Percentiles rank a stretch among this genome's conserved stretches.
Conservation (phyloP, 2,113 vertebrate species). For the Bagarius yarrelli region DNA sequence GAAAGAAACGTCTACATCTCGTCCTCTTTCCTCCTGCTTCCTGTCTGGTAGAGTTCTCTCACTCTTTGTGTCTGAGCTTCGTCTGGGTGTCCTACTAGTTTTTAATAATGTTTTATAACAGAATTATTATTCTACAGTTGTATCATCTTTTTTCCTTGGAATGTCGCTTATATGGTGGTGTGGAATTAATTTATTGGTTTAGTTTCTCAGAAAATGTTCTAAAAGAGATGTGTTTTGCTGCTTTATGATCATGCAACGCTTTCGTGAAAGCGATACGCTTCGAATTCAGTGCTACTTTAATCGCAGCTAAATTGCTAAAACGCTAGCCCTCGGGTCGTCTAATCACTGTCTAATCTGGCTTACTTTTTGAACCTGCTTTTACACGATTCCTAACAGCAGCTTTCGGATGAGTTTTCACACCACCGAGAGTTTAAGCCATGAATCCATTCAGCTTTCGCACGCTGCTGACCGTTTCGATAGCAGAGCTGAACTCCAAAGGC, state of each 20-base stretch:
- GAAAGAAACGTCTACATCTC: slow-evolving; percentile 63
- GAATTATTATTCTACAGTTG: slow-evolving; percentile 49
- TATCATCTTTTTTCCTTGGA: slow-evolving; percentile 32
- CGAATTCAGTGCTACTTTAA: slow-evolving; percentile 18
- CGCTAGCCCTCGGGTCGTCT: slow-evolving; percentile 5
- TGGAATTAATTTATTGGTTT: slow-evolving; percentile 60
- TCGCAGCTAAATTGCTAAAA: not conserved
- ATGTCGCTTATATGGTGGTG: slow-evolving; percentile 47
- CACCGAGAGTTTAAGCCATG: not conserved
- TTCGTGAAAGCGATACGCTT: not conserved
- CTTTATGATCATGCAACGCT: slow-evolving; percentile 10
- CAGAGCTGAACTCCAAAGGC: slow-evolving; percentile 18
- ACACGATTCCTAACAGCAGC: not conserved
- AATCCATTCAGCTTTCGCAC: not conserved
- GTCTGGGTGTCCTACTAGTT: slow-evolving; percentile 33
- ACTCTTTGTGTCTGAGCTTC: slow-evolving; percentile 30
- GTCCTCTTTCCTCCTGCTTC: slow-evolving; percentile 37
- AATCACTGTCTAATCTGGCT: slow-evolving; percentile 23
- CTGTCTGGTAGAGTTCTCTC: slow-evolving; percentile 28
- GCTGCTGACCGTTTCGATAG: not conserved
- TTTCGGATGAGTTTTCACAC: not conserved
- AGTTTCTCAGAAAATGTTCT: slow-evolving; percentile 28
- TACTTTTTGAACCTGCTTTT: not conserved
- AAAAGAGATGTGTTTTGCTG: not conserved
- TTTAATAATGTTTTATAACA: slow-evolving; percentile 27